Conservation (phyloP, 1,140 invertebrate species). For the Ctenoplectra terminalis region DNA sequence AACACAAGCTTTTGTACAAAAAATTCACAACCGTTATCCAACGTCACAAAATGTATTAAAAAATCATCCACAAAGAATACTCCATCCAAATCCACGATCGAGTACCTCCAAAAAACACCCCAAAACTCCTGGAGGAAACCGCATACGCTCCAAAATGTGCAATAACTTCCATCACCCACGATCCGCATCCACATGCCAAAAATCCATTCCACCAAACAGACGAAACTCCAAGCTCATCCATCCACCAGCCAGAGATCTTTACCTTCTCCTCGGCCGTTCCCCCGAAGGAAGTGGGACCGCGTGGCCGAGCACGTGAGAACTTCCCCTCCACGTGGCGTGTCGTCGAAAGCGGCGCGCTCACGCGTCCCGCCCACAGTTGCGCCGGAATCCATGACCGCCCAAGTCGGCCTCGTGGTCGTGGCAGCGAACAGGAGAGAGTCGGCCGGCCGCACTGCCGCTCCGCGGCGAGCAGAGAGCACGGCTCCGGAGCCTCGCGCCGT, state of each 20-base stretch:
- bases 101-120: background rate
- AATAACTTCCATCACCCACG: background rate
- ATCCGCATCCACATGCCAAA: background rate
- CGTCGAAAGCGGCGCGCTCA: constrained; percentile 62
- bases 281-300: constrained; percentile 66
- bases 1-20: too few species aligned
- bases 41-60: too few species aligned
- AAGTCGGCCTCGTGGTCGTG: constrained; percentile 61
- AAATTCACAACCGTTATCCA: too few species aligned
- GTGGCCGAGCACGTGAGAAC: constrained; percentile 80
- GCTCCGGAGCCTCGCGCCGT: constrained; percentile 51
- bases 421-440: constrained; percentile 66
- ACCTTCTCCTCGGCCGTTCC: constrained; percentile 36
- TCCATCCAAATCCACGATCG: background rate
- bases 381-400: constrained; percentile 70
- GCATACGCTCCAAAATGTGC: background rate
- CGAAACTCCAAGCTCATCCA: background rate
- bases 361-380: constrained; percentile 75
- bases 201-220: background rate
- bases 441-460: constrained; percentile 71
- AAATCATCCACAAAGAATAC: too few species aligned
- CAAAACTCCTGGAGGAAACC: background rate
- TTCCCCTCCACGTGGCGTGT: constrained; percentile 62
- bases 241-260: constrained; percentile 1
- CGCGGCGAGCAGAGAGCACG: constrained; percentile 60